Base-by-base conservation (phyloP, 2,888 invertebrate species). In the Lasiommata megera region DNA sequence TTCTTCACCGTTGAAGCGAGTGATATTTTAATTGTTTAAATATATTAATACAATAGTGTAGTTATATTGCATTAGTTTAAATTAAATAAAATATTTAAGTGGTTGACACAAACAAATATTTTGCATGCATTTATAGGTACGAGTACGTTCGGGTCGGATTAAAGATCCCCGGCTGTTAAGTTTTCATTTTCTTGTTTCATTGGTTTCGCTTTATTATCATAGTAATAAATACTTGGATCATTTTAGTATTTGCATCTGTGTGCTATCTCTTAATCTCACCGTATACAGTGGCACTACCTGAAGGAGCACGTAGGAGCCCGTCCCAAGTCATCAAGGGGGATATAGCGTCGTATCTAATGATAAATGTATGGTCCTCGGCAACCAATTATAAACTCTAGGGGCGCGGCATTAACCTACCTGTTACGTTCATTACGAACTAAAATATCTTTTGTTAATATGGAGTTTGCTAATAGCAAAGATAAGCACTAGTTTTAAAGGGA, bases 281-380 rank as follows among this genome's bases (percentile, higher is more conserved):
- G 16, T 46, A 29, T 28, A 29, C 9, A 46, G 29, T 17, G 46
- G 16, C 11, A 17, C 16, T 63, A 58, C 58, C 58, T 63, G 56
- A 37, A 63, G 56, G 29, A 63, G 47, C 56, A 58, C 56, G 59
- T 56, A 56, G 51, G 23, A 50, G 59, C 57, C 54, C 57, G 57
- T 56, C 61, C 63, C 58, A 46, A 59, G 64, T 63, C 63, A 61
- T 64, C 57, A 63, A 62, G 63, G 61, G 61, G 66, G 72, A 68
- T 68, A 71, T 69, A 67, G 67, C 67, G 58, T 65, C 64, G 63
- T 68, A 69, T 67, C 67, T 72, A 67, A 72, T 69, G 72, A 72
- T 71, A 71, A 68, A 72, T 67, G 69, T 66, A 69, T 62, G 58
- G 63, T 62, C 63, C 58, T 44, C 61, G 57, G 55, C 56, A 65